Percentiles rank a stretch among this genome's conserved stretches.
Conservation (phyloP, 2,113 vertebrate genomes). For the Sturnus vulgaris region DNA sequence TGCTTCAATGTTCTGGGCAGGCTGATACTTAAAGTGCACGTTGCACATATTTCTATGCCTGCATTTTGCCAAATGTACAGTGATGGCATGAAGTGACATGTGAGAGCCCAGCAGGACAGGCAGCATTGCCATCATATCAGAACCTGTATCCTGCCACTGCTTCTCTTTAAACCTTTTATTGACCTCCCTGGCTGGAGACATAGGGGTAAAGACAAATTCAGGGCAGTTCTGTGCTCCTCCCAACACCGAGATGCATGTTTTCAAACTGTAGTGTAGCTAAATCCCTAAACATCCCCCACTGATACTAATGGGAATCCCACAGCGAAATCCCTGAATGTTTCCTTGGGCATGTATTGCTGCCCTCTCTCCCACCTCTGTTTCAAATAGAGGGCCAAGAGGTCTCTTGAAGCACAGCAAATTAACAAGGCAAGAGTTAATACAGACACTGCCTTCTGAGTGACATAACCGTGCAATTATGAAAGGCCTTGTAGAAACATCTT, state of each 20-base stretch:
- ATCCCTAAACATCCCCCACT: background rate
- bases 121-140: background rate
- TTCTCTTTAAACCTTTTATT: background rate
- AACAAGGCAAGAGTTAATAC: background rate
- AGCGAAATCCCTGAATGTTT: background rate
- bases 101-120: background rate
- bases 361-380: background rate
- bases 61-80: background rate
- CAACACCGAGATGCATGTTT: background rate
- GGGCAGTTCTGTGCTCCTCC: background rate
- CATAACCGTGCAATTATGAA: background rate
- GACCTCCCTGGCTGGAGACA: background rate
- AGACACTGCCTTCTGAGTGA: background rate
- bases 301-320: background rate
- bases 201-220: background rate
- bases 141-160: background rate
- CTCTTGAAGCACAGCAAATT: background rate
- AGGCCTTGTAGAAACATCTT: background rate
- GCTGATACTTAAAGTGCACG: background rate
- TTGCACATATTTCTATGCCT: background rate
- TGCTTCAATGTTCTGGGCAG: background rate
- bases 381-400: background rate
- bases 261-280: background rate
- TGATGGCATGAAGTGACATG: background rate
- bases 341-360: background rate